Percentiles rank a stretch among this genome's conserved stretches.
Evolutionary conservation across 2,113 vertebrate species (phyloP).

Genomic region (Cinclus mexicanus): DNA sequence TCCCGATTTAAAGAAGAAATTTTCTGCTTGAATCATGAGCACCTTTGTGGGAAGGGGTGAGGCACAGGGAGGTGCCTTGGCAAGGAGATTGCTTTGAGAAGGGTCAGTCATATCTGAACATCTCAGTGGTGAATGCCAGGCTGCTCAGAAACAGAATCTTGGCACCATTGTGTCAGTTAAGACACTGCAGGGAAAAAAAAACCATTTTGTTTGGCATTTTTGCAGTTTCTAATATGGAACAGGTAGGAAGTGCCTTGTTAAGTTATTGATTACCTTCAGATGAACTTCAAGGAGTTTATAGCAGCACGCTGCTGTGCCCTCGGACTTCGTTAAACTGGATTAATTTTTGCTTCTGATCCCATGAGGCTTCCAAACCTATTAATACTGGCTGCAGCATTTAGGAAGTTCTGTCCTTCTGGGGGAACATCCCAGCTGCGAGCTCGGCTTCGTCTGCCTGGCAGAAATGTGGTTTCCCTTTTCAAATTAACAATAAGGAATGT

Average conservation of each 20-base stretch:
- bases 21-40: conserved; percentile 44
- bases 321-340: neutral
- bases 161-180: neutral
- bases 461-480: neutral
- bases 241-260: neutral
- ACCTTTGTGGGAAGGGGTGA: conserved; percentile 22
- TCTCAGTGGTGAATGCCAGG: conserved; percentile 39
- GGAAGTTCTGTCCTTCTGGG: neutral
- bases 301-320: neutral
- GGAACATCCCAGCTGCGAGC: neutral
- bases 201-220: neutral
- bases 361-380: neutral
- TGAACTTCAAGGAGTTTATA: neutral
- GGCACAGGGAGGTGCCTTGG: conserved; percentile 12
- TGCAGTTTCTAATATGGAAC: neutral
- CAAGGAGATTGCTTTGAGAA: conserved; percentile 24
- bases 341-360: neutral
- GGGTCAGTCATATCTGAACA: conserved; percentile 27
- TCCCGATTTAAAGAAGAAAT: conserved; percentile 58
- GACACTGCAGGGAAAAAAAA: neutral
- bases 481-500: neutral
- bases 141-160: conserved; percentile 17
- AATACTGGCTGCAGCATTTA: neutral
- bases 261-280: neutral
- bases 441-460: neutral